Conservation (phyloP, 2,113 vertebrate species). For the Eupsittula cactorum region DNA sequence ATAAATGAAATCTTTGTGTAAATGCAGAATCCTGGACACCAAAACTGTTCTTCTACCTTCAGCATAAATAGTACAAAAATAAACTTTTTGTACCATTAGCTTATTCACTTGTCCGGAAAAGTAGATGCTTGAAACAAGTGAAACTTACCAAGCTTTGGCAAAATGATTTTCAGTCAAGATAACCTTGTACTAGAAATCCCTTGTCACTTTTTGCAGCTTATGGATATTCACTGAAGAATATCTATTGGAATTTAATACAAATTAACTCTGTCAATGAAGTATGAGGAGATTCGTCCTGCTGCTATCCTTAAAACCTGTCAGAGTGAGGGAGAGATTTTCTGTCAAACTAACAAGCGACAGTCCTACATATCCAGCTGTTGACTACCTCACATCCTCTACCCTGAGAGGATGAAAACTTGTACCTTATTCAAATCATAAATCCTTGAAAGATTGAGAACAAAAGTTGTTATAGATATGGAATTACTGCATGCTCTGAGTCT, state of each 20-base stretch:
- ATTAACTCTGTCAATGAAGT: neutral
- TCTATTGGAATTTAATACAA: neutral
- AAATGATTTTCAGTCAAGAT: neutral
- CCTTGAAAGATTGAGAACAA: neutral
- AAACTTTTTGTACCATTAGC: neutral
- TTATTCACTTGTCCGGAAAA: neutral
- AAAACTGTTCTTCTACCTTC: neutral
- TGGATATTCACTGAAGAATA: neutral
- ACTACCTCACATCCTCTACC: neutral
- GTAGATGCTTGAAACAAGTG: neutral
- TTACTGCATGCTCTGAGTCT: neutral
- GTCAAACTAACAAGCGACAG: neutral
- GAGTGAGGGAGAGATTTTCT: neutral
- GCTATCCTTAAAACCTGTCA: neutral
- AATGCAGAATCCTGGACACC: neutral
- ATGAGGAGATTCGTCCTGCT: neutral
- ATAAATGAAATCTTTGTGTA: neutral
- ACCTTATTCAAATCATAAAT: neutral
- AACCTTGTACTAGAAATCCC: neutral
- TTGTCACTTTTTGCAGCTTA: neutral
- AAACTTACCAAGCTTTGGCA: neutral
- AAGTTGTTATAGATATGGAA: neutral
- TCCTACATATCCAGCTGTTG: neutral
- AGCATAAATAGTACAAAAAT: neutral
- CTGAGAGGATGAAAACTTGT: neutral